Conservation (phyloP, 2,888 invertebrate species). For the Cosmia trapezina region DNA sequence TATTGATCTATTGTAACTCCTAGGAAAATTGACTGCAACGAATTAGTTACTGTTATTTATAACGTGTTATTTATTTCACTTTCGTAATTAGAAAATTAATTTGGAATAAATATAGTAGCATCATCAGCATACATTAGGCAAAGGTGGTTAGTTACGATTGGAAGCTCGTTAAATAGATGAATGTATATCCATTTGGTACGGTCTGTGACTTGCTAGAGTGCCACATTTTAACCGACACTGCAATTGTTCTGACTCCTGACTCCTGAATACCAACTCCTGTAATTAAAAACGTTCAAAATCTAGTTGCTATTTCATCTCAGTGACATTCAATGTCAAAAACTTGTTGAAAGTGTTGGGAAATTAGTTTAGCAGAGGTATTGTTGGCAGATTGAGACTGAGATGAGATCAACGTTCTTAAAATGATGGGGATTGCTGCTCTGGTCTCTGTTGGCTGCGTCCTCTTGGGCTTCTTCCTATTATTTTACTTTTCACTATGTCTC, state of each 20-base stretch:
- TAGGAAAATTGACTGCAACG: too few species aligned
- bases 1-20: neutral
- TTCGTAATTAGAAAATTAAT: neutral
- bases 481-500: too few species aligned
- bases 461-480: too few species aligned
- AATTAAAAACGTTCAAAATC: neutral
- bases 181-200: neutral
- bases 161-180: too few species aligned
- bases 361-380: neutral
- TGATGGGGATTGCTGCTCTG: neutral
- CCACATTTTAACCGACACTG: neutral
- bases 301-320: neutral
- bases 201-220: neutral
- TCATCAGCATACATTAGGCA: neutral
- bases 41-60: too few species aligned
- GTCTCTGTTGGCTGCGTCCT: neutral
- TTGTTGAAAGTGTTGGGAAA: neutral
- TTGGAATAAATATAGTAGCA: neutral
- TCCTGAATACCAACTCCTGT: neutral
- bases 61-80: too few species aligned
- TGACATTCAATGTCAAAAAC: too few species aligned
- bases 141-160: neutral
- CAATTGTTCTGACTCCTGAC: neutral
- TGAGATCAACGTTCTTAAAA: neutral
- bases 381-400: neutral